Conservation (phyloP, 2,113 vertebrate genomes). For the Galemys pyrenaicus region DNA sequence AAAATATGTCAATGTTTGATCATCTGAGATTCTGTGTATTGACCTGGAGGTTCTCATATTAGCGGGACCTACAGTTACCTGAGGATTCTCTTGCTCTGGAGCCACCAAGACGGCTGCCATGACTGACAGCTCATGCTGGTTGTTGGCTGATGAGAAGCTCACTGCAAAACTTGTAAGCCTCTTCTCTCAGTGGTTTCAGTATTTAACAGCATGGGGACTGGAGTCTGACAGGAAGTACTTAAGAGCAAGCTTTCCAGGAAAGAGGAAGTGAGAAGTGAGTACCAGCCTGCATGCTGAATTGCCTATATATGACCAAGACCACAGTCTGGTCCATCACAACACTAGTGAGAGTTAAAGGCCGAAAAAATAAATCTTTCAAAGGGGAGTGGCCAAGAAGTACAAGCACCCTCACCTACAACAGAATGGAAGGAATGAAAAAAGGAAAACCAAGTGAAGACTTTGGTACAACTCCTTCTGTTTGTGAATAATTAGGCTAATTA, state of each 20-base stretch:
- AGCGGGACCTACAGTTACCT: background rate
- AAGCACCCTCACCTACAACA: background rate
- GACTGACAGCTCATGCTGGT: background rate
- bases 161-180: rapidly evolving
- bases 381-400: background rate
- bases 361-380: background rate
- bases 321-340: background rate
- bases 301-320: background rate
- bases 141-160: background rate
- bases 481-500: background rate
- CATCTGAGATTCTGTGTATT: background rate
- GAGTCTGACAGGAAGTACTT: background rate
- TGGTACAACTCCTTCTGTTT: background rate
- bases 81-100: background rate
- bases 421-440: background rate
- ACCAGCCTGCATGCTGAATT: background rate
- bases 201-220: background rate
- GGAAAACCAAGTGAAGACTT: background rate
- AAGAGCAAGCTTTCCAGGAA: background rate
- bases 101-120: background rate
- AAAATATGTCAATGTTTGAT: background rate
- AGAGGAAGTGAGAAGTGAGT: background rate
- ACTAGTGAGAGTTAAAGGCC: background rate
- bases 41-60: background rate
- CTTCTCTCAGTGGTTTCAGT: background rate